Base-by-base conservation (phyloP, 2,113 vertebrate genomes). In the Lathamus discolor region DNA sequence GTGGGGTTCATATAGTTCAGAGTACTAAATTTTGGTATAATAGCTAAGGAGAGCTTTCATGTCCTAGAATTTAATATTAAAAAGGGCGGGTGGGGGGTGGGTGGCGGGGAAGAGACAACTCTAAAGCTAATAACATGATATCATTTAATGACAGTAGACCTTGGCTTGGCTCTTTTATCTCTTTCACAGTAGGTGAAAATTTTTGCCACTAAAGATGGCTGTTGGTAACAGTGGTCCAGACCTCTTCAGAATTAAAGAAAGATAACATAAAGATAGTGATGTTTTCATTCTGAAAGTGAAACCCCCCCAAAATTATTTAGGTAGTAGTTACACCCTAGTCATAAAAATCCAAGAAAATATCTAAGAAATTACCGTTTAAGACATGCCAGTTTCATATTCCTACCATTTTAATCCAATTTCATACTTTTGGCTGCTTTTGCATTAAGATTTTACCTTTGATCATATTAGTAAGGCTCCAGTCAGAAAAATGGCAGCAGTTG, bases 41-140 rank as follows among this genome's bases (percentile, higher is more conserved):
- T 75, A 88, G 31, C 62, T 83, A 90, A 63, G 70, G 39, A 90
- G 67, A 88, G 79, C 19, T 93, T 92, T 79, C 28, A 82, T 94
- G 61, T 90, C 43, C 55, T 85, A 49, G 62, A 86, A 92, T 39
- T 22, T n/a, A n/a, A 20, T 82, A 25, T 28, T 82, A 52, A 2
- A 69, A 18, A 28, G 11, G 54, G 29, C 37, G 31, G 54, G 10
- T 2, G 7, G 27, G 25, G 8, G 29, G 48, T 37, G 37, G 69
- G 54, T 39, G 37, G 37, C 37, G 10, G 39, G 39, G 10, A 37
- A 25, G 6, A 61, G 2, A 7, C 14, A 75, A 82, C 22, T 79
- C 19, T 75, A 83, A 90, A 79, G 29, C 74, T n/a, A 90, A 63
- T 93, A 70, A 51, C 37, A 22, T 78, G 18, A 48, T 80, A 6